These are phyloP conservation scores for Protobothrops flavoviridis DNA, from an alignment of 2,113 vertebrate genomes.

Conservation along the genomic window DNA sequence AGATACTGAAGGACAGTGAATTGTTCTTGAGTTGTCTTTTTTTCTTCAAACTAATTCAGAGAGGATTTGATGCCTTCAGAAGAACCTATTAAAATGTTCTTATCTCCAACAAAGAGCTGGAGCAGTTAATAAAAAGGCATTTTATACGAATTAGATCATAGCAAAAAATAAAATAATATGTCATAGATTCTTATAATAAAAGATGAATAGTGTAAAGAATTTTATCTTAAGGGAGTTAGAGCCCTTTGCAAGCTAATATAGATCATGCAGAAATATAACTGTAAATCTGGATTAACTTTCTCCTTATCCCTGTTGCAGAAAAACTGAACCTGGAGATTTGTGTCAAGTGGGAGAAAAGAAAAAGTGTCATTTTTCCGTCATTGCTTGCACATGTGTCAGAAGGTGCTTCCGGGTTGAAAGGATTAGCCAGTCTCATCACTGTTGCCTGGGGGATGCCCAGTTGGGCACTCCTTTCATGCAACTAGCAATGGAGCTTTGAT, in stretches of 20 bases:
- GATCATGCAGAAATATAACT: background rate
- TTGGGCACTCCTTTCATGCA: background rate
- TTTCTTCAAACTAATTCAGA: background rate
- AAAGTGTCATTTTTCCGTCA: background rate
- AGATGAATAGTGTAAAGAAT: background rate
- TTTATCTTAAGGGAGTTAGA: background rate
- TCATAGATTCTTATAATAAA: background rate
- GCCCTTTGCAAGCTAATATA: background rate
- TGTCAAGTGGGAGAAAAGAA: background rate
- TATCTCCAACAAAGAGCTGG: background rate
- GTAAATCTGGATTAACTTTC: background rate
- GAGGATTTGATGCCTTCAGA: background rate
- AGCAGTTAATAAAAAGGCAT: background rate
- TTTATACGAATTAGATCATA: background rate
- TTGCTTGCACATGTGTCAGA: background rate
- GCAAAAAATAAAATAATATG: background rate
- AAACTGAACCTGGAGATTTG: background rate
- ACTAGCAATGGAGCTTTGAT: background rate
- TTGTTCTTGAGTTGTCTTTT: background rate
- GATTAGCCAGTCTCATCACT: background rate
- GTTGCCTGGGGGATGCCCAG: background rate
- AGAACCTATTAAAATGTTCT: background rate
- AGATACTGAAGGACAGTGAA: background rate
- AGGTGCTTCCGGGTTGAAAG: background rate
- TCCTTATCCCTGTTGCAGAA: background rate